Percentiles rank a stretch among this genome's conserved stretches.
Evolutionary conservation across 1,140 invertebrate genomes (phyloP).

Genomic region (Psilanteris sp.): DNA sequence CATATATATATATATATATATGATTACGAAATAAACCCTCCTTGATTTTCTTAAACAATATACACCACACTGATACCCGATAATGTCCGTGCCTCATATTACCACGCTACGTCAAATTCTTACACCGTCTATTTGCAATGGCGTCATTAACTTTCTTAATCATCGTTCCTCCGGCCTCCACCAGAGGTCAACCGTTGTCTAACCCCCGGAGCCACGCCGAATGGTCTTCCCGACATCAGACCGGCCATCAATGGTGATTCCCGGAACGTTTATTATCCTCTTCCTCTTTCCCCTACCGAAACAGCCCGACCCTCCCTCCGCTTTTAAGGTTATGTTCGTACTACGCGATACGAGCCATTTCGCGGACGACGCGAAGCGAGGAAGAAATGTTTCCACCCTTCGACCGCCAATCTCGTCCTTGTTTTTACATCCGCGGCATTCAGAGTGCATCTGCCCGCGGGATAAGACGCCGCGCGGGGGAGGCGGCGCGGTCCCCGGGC

Average conservation of each 20-base stretch:
- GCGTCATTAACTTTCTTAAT: no score
- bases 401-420: slow-evolving; percentile 53
- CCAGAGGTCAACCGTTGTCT: slow-evolving; percentile 9
- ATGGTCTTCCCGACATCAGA: slow-evolving; percentile 24
- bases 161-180: no score
- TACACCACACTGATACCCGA: no score
- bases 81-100: no score
- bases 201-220: slow-evolving; percentile 6
- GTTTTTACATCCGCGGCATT: slow-evolving; percentile 47
- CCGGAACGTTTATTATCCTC: slow-evolving; percentile 34
- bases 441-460: slow-evolving; percentile 25
- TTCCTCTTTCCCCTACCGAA: slow-evolving; percentile 18
- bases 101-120: no score
- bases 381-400: slow-evolving; percentile 43
- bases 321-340: slow-evolving; percentile 59
- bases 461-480: slow-evolving; percentile 20
- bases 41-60: no score
- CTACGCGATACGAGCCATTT: slow-evolving; percentile 60
- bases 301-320: slow-evolving; percentile 23
- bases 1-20: no score
- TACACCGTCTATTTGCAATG: no score
- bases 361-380: slow-evolving; percentile 36
- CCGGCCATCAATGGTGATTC: slow-evolving; percentile 31
- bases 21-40: no score
- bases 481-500: slow-evolving; percentile 19